Conservation (phyloP, 1,140 invertebrate species). For the Penaeus chinensis region DNA sequence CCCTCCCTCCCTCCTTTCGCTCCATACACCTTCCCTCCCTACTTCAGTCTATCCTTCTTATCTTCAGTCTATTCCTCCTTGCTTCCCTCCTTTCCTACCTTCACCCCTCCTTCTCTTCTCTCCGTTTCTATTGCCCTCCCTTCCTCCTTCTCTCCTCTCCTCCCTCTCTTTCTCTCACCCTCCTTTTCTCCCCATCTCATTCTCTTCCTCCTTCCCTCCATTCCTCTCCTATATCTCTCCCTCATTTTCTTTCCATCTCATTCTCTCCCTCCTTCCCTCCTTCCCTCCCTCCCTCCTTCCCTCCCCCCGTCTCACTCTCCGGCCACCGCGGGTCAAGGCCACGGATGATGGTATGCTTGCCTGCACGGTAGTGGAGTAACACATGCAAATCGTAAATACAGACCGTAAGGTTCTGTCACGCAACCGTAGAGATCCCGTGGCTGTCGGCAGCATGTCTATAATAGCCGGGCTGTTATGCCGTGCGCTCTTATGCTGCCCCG, state of each 20-base stretch:
- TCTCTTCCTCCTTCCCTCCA: background rate
- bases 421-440: too few species aligned
- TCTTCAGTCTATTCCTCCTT: background rate
- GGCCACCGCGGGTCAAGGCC: too few species aligned
- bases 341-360: too few species aligned
- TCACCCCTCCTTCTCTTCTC: background rate
- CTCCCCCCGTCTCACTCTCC: background rate
- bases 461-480: too few species aligned
- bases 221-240: background rate
- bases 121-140: background rate
- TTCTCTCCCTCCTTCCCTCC: background rate
- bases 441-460: too few species aligned
- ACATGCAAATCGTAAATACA: too few species aligned
- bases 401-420: too few species aligned
- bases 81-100: background rate
- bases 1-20: background rate
- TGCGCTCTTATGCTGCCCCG: too few species aligned
- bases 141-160: background rate
- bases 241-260: constrained; percentile 8
- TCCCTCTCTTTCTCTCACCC: background rate
- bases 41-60: background rate
- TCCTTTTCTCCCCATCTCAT: background rate
- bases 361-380: too few species aligned
- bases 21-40: background rate
- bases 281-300: background rate